Conservation (phyloP, 1,140 invertebrate species). For the Cotesia chilonis region DNA sequence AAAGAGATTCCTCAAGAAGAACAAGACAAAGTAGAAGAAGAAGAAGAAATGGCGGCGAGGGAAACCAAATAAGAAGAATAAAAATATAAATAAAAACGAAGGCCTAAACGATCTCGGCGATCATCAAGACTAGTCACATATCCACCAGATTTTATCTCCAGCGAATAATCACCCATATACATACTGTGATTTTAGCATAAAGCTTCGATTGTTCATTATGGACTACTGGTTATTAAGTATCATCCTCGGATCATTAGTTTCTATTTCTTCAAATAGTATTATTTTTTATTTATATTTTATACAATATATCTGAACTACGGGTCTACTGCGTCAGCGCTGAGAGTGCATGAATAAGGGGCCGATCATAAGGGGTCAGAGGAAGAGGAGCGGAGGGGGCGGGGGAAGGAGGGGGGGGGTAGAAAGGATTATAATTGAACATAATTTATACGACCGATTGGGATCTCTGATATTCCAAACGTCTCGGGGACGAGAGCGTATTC, state of each 20-base stretch:
- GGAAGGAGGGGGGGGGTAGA: neutral
- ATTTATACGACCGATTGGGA: constrained; percentile 39
- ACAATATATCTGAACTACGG: too few species aligned
- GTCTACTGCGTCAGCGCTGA: too few species aligned
- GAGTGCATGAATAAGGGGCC: too few species aligned
- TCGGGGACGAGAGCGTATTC: constrained; percentile 9
- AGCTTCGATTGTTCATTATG: constrained; percentile 8
- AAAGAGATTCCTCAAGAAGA: too few species aligned
- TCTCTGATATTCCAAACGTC: constrained; percentile 38
- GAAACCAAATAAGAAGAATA: too few species aligned
- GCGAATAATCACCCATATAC: too few species aligned
- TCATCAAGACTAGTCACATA: neutral
- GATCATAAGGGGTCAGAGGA: too few species aligned
- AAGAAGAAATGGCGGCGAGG: neutral
- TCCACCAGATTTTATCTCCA: neutral
- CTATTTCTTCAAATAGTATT: neutral
- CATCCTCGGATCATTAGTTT: constrained; percentile 7
- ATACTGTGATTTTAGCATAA: constrained; percentile 3
- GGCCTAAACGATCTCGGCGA: constrained; percentile 4
- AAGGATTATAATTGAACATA: constrained; percentile 36
- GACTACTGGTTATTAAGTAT: constrained; percentile 5
- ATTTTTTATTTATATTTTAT: neutral
- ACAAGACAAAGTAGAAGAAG: neutral
- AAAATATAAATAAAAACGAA: too few species aligned
- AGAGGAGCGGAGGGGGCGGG: too few species aligned